Percentiles rank a stretch among this genome's conserved stretches.
Evolutionary conservation across 2,797 vertebrate genomes (phyloP).

Genomic region (Fistularia commersonii): DNA sequence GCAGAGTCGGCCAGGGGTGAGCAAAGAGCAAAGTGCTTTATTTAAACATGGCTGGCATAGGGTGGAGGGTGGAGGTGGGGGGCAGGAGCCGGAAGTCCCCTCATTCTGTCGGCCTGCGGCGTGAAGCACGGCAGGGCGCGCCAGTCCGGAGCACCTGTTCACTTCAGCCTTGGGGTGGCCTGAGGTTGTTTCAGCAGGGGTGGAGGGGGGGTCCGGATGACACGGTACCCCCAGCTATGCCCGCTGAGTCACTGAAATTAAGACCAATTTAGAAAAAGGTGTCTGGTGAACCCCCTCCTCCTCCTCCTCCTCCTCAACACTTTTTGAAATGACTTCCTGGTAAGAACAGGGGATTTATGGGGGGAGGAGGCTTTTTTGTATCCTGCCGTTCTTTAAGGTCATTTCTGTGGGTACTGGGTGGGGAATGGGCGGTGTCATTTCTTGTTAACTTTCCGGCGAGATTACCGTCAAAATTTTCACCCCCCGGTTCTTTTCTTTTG

Average conservation of each 20-base stretch:
- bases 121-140: constrained; percentile 18
- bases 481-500: too few relatives aligned
- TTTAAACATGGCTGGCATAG: constrained; percentile 48
- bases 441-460: too few relatives aligned
- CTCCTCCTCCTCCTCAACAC: constrained; percentile 2
- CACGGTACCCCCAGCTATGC: constrained; percentile 73
- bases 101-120: constrained; percentile 14
- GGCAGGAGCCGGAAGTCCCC: constrained; percentile 21
- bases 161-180: constrained; percentile 58
- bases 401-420: too few relatives aligned
- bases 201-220: constrained; percentile 46
- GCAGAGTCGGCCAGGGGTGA: constrained; percentile 37
- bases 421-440: too few relatives aligned
- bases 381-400: too few relatives aligned
- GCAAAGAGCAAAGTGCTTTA: constrained; percentile 66
- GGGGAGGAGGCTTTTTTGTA: too few relatives aligned
- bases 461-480: too few relatives aligned
- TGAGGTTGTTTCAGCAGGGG: constrained; percentile 37
- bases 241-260: constrained; percentile 81
- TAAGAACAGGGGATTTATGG: too few relatives aligned
- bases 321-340: constrained; percentile 23
- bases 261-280: constrained; percentile 81
- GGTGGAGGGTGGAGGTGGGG: not conserved
- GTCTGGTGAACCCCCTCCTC: constrained; percentile 65
- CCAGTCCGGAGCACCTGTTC: constrained; percentile 68